phyloP scores from a whole-genome alignment of 2,113 vertebrate genomes.

The Brachionichthys hirsutus region DNA sequence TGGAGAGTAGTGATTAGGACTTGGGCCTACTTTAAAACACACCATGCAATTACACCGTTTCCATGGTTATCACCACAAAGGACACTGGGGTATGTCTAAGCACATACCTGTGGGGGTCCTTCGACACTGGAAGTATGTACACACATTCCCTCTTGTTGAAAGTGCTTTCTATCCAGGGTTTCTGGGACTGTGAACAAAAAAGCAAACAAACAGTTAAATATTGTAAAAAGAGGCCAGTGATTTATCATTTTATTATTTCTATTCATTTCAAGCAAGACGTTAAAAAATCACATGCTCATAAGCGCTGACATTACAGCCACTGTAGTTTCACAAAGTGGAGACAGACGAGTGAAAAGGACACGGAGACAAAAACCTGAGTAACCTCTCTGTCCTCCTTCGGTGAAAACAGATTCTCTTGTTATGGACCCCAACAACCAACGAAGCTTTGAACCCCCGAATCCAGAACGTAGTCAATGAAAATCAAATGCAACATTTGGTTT shows the following conservation, averaged over 20 bases:
- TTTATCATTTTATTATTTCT: too few species aligned
- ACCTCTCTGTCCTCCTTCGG: too few species aligned
- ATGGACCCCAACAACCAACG: too few species aligned
- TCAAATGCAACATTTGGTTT: slow-evolving; percentile 28
- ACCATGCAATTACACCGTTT: slow-evolving; percentile 59
- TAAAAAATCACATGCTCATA: background rate
- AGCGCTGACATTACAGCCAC: background rate
- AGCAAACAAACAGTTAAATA: slow-evolving; percentile 21
- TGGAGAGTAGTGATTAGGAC: slow-evolving; percentile 60
- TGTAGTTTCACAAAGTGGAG: slow-evolving; percentile 5
- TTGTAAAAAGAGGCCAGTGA: background rate
- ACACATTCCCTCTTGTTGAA: slow-evolving; percentile 99
- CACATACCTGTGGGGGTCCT: slow-evolving; percentile 98
- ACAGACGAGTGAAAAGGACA: background rate
- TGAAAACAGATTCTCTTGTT: too few species aligned
- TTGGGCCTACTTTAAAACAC: slow-evolving; percentile 44
- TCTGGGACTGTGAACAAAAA: slow-evolving; percentile 88
- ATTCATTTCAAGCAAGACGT: too few species aligned
- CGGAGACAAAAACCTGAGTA: background rate
- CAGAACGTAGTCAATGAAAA: slow-evolving; percentile 36
- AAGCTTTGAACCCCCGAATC: slow-evolving; percentile 41
- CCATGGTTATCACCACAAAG: slow-evolving; percentile 45
- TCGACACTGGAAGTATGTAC: slow-evolving; percentile 98
- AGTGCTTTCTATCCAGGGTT: slow-evolving; percentile 99
- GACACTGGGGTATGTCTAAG: slow-evolving; percentile 23